Base-by-base conservation (phyloP, 1,140 invertebrate genomes). In the Mactra quadrangularis region DNA sequence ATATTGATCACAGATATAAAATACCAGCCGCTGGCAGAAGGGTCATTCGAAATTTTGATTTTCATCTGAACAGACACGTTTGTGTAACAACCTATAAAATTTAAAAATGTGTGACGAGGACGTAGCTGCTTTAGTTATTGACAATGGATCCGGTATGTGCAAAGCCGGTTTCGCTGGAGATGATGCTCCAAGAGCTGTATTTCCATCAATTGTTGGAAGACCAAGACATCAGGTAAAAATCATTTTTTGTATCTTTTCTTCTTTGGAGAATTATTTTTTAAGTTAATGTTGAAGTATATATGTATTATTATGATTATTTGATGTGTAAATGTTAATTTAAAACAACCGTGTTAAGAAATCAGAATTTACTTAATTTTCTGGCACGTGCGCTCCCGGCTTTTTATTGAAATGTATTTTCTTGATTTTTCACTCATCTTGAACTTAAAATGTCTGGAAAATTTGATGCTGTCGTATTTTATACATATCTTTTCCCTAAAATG, bases 111-210 rank as follows among this genome's bases (percentile, higher is more conserved):
- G 96, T 94, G 97, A 97, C 91, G 96, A 97, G 93, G 96, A 96
- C 93, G 96, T 97, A 94, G 96, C 96, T 87, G 96, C 97, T 89
- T 94, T 97, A 86, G 97, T 97, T 86, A 95, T 97, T 57, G 97
- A 97, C 94, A 97, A 97, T 95, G 96, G 96, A 87, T 97, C 96
- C 86, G 96, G 96, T 86, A 97, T 97, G 96, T 97, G 96, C 94
- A 97, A 97, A 92, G 97, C 97, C 92, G 97, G 97, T 86, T 97
- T 98, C 92, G 97, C 97, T 85, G 96, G 97, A 87, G 96, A 97
- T 93, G 96, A 97, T 94, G 96, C 96, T 71, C 96, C 96, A 52
- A 95, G 96, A 87, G 97, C 97, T 91, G 97, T 97, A 82, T 97
- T 97, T 94, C 96, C 97, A 53, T 97, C 96, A 55, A 97, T 97